Conservation (phyloP, 2,113 vertebrate species). For the Protobothrops mucrosquamatus region DNA sequence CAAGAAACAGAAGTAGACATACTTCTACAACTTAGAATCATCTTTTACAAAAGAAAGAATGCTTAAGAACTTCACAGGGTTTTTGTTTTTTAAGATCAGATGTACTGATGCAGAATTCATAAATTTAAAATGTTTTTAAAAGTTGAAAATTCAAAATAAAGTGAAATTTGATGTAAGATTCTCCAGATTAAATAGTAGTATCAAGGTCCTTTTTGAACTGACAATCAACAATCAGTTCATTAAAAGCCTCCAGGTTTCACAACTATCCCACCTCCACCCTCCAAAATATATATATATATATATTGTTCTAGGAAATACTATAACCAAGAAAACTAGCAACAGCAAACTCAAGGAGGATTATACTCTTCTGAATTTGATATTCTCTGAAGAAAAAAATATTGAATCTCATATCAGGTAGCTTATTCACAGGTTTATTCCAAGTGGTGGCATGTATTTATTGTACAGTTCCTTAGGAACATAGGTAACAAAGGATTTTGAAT, state of each 20-base stretch:
- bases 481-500: background rate
- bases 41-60: background rate
- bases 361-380: background rate
- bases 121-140: background rate
- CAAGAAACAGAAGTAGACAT: background rate
- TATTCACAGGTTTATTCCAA: constrained; percentile 41
- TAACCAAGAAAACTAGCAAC: background rate
- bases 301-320: background rate
- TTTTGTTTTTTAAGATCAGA: background rate
- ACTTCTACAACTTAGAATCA: background rate
- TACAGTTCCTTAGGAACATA: constrained; percentile 18
- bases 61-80: too few relatives aligned
- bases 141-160: background rate
- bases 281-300: too few relatives aligned
- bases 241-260: background rate
- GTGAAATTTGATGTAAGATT: background rate
- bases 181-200: background rate
- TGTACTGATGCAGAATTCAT: background rate
- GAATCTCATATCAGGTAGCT: background rate
- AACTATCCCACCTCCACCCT: background rate
- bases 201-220: background rate
- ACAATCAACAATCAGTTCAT: background rate
- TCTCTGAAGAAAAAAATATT: background rate
- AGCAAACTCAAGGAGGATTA: background rate
- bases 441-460: constrained; percentile 17